Base-by-base conservation (phyloP, 1,140 invertebrate species). In the Goniozus legneri region DNA sequence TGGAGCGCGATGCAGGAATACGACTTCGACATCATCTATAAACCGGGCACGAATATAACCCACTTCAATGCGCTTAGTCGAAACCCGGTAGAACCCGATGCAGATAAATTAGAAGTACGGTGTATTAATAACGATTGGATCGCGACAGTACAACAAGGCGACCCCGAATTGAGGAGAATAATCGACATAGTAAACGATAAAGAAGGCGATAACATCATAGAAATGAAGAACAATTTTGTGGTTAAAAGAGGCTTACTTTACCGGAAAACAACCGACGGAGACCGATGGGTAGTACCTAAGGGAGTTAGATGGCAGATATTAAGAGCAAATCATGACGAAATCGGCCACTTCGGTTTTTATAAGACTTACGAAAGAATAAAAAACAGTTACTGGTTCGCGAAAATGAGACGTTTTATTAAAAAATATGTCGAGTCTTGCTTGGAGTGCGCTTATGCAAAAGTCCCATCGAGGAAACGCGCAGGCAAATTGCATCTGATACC, bases 91-190 rank as follows among this genome's bases (percentile, higher is more conserved):
- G 10, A 10, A 27, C 24, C 10, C 4, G 4, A 27, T 27, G 35
- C 2, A 39, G 35, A 3, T n/a, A 30, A 0, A 0, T 12, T 2
- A 27, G 36, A 3, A 8, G 34, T 1, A 49, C 19, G 0, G 40
- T 43, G 3, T 31, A 22, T 8, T n/a, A n/a, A n/a, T n/a, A n/a
- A n/a, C n/a, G 40, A 49, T 2, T 49, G 39, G 40, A 0, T 43
- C 0, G 0, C 36, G 1, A 12, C 37, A 0, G 49, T 36, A 0
- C 38, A 51, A 2, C 1, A 46, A 1, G 21, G 46, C 0, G 47
- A 43, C 0, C 19, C 22, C 2, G 30, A 49, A 1, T 0, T 49
- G 1, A 8, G 7, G 1, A 8, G 12, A 0, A 32, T 49, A 2
- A 31, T 32, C 0, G 20, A n/a, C 0, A 43, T 43, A 3, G 1